Base-by-base conservation (phyloP, 2,888 invertebrate species). In the Amiota minor region DNA sequence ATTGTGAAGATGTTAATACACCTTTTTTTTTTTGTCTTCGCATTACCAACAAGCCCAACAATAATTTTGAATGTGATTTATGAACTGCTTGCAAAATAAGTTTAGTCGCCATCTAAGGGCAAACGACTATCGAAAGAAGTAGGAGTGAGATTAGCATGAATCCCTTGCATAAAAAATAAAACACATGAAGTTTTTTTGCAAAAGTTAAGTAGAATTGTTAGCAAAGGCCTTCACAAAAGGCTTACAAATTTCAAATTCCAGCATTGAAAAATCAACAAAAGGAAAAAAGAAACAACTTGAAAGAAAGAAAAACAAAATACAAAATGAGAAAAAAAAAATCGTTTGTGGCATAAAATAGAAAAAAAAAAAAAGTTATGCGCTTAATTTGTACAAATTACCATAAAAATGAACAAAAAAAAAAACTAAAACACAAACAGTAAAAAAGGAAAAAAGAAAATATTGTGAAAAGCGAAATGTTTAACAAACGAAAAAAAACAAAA, bases 341-440 rank as follows among this genome's bases (percentile, higher is more conserved):
- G 82, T 81, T 83, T 85, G 86, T 78, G 83, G 83, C 74, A 79
- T 85, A 75, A 85, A 83, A 86, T 79, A 85, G 82, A 82, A 86
- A 73, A 70, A 70, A 64, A 46, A 78, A 79, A 82, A 87, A 87
- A 88, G 88, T 35, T 35, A 87, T 88, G 84, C 86, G 85, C 88
- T 87, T 87, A 87, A 87, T 87, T 87, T 87, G 81, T 83, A 87
- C 80, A 85, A 87, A 87, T 81, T 80, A 84, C 80, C 79, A 83
- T 79, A 77, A 85, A 85, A 84, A 81, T 59, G 16, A 82, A 83
- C 79, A 84, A 78, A 72, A 76, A 73, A 49, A 75, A 68, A 74
- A 79, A 77, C 71, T 73, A 78, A 78, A 76, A 53, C 70, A 35
- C 35, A 35, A 35, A 35, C 35, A 35, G 35, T 35, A 35, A 35